Evolutionary conservation across 2,113 vertebrate genomes (phyloP).

Genomic region (Psilopsiagon aurifrons): DNA sequence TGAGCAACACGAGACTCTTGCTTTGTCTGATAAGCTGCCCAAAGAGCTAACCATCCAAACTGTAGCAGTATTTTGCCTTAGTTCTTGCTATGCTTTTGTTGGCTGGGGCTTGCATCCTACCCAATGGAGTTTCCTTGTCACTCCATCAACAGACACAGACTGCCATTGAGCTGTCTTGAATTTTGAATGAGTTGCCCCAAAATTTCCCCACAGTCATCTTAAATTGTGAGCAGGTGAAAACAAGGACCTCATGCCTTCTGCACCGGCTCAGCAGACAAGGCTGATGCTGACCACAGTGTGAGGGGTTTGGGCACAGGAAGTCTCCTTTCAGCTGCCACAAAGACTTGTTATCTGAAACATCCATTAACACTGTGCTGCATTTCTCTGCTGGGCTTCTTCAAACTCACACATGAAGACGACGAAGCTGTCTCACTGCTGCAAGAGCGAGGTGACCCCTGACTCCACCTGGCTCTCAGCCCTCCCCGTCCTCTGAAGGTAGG

Average conservation of each 20-base stretch:
- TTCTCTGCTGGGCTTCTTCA: not conserved
- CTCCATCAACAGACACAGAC: not conserved
- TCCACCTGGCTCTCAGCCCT: accelerated
- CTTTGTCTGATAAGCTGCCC: not conserved
- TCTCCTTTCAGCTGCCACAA: accelerated
- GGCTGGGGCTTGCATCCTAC: not conserved
- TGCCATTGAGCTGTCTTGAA: not conserved
- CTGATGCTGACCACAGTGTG: not conserved
- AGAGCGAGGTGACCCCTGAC: not conserved
- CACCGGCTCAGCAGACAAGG: not conserved
- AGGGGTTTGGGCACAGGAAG: accelerated
- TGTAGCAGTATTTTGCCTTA: not conserved
- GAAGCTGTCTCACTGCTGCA: accelerated
- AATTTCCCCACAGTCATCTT: not conserved
- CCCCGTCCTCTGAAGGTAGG: not conserved
- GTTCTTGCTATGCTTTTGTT: not conserved
- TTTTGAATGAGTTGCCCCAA: not conserved
- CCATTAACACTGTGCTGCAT: not conserved
- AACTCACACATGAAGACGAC: accelerated
- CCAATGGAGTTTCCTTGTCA: not conserved
- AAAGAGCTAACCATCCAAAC: not conserved
- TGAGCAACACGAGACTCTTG: not conserved
- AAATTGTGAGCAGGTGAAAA: not conserved
- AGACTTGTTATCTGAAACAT: not conserved
- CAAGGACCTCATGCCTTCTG: not conserved